Evolutionary conservation across 2,888 invertebrate genomes (phyloP).

Genomic region (Thymelicus lineola): DNA sequence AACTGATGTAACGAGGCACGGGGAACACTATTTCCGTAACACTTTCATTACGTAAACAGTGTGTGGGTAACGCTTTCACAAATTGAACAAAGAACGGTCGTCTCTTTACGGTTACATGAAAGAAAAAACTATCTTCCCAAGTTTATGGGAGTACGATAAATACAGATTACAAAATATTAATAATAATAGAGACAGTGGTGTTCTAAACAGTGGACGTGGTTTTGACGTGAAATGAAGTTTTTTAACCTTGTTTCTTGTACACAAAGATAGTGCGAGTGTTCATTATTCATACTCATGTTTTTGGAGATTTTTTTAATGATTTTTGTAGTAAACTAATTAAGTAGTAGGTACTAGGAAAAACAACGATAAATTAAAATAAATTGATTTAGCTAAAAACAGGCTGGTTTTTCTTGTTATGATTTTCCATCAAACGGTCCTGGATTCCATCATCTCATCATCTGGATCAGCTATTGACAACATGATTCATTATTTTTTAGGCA

Average conservation of each 20-base stretch:
- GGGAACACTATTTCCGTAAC: conserved; percentile 14
- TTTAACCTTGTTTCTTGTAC: not conserved
- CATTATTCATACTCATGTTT: not conserved
- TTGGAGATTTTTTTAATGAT: not conserved
- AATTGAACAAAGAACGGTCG: conserved; percentile 30
- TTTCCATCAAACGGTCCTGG: no score
- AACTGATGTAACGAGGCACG: not conserved
- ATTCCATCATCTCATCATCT: no score
- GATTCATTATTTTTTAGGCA: no score
- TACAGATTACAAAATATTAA: no score
- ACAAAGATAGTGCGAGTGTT: not conserved
- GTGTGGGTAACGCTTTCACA: conserved; percentile 31
- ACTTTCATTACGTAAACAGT: conserved; percentile 32
- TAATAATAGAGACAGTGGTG: not conserved
- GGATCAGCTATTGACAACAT: no score
- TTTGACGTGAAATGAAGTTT: conserved; percentile 6
- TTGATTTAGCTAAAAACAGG: no score
- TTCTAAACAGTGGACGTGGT: not conserved
- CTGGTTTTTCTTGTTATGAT: no score
- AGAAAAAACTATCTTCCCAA: conserved; percentile 21
- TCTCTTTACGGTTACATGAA: conserved; percentile 27
- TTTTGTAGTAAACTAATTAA: not conserved
- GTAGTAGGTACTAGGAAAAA: not conserved
- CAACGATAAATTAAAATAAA: no score
- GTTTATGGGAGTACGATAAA: conserved; percentile 27